Conservation (phyloP, 2,888 invertebrate species). For the Chaitophorus viminalis region DNA sequence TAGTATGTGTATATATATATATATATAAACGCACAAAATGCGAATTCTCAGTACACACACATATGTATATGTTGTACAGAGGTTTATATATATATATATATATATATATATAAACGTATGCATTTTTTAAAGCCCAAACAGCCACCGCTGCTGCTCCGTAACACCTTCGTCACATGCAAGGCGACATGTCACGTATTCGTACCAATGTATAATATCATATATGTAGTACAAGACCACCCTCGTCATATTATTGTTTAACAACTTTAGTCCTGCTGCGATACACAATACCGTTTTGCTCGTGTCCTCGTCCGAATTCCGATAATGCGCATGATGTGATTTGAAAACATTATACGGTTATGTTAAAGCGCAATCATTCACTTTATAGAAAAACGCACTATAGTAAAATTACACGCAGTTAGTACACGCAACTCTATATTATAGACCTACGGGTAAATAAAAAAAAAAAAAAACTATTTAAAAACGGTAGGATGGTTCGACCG, state of each 20-base stretch:
- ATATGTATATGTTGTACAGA: background rate
- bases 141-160: background rate
- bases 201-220: background rate
- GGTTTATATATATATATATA: background rate
- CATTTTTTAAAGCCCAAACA: constrained; percentile 17
- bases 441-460: no score
- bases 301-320: background rate
- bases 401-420: no score
- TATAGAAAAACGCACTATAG: no score
- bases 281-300: constrained; percentile 1
- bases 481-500: no score
- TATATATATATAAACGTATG: background rate
- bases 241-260: constrained; percentile 41
- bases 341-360: background rate
- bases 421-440: no score
- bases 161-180: constrained; percentile 20
- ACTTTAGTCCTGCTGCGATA: constrained; percentile 19
- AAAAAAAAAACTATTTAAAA: no score
- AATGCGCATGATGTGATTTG: background rate
- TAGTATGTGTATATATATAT: no score
- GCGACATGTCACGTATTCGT: constrained; percentile 31
- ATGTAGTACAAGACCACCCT: background rate
- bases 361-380: no score
- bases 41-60: no score
- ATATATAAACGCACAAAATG: no score